phyloP scores from a whole-genome alignment of 64 coral and sea anemone genomes.

The Platygyra sinensis region DNA sequence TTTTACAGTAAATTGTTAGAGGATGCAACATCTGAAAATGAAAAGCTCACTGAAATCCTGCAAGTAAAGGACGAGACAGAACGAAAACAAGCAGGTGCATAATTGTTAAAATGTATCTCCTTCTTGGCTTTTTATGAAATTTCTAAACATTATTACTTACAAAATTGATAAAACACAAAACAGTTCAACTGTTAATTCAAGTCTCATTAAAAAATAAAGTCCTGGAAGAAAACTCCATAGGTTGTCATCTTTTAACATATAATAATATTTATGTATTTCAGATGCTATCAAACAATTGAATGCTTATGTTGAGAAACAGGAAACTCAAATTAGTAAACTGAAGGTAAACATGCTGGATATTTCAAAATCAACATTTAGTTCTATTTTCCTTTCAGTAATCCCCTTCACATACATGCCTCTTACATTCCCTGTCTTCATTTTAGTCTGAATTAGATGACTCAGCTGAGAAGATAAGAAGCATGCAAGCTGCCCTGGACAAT shows the following conservation, averaged over 20 bases:
- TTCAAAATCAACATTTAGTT: neutral
- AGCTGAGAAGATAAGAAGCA: slow-evolving; percentile 74
- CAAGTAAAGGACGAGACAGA: slow-evolving; percentile 75
- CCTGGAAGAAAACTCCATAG: too few relatives aligned
- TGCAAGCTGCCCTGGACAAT: slow-evolving; percentile 93
- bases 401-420: too few relatives aligned
- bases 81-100: slow-evolving; percentile 87
- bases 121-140: neutral
- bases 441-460: slow-evolving; percentile 93
- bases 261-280: slow-evolving; percentile 32
- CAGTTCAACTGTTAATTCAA: too few relatives aligned
- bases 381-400: neutral
- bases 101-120: neutral
- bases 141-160: too few relatives aligned
- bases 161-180: too few relatives aligned
- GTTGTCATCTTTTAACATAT: too few relatives aligned
- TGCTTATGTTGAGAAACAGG: slow-evolving; percentile 88
- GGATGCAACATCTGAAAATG: slow-evolving; percentile 76
- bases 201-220: too few relatives aligned
- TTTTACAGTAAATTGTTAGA: slow-evolving; percentile 69
- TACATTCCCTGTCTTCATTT: slow-evolving; percentile 12
- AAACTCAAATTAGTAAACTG: slow-evolving; percentile 77
- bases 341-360: slow-evolving; percentile 40
- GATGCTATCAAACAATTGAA: slow-evolving; percentile 92
- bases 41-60: slow-evolving; percentile 82